Conservation (phyloP, 2,888 invertebrate genomes). For the Mythimna impura region DNA sequence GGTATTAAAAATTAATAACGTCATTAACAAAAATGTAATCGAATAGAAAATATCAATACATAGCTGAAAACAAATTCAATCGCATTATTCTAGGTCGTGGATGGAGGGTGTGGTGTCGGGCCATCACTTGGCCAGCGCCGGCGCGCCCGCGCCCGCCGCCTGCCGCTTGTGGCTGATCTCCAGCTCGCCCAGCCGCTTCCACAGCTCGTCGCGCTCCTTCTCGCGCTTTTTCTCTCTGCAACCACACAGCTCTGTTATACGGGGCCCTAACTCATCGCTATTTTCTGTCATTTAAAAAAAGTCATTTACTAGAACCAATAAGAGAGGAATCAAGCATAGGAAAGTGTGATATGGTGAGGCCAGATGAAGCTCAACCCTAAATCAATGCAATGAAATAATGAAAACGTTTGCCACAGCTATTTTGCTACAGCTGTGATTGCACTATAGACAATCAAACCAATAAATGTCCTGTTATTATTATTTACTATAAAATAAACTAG, state of each 20-base stretch:
- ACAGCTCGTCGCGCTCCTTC: constrained; percentile 99
- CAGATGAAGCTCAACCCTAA: background rate
- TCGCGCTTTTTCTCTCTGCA: constrained; percentile 97
- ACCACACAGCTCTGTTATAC: constrained; percentile 48
- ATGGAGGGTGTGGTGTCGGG: constrained; percentile 78
- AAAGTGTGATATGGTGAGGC: no score
- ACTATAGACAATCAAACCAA: background rate
- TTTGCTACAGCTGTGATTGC: background rate
- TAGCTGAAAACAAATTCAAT: constrained; percentile 86
- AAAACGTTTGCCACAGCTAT: background rate
- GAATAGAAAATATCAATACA: constrained; percentile 89
- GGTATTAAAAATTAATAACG: constrained; percentile 88
- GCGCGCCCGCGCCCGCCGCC: constrained; percentile 72
- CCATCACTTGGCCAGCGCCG: constrained; percentile 87
- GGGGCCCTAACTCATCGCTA: background rate
- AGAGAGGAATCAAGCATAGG: no score
- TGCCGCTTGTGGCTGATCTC: constrained; percentile 93
- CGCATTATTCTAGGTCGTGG: constrained; percentile 81
- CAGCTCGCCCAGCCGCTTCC: constrained; percentile 98
- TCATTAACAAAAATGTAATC: constrained; percentile 89
- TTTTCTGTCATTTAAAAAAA: no score
- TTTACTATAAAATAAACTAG: constrained; percentile 1
- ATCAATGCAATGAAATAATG: background rate
- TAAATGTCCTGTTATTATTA: background rate
- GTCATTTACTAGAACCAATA: no score